Evolutionary conservation across 2,113 vertebrate species (phyloP), one percentile per base, ranked within the genome.

Genomic region (Oenanthe oenanthe): DNA sequence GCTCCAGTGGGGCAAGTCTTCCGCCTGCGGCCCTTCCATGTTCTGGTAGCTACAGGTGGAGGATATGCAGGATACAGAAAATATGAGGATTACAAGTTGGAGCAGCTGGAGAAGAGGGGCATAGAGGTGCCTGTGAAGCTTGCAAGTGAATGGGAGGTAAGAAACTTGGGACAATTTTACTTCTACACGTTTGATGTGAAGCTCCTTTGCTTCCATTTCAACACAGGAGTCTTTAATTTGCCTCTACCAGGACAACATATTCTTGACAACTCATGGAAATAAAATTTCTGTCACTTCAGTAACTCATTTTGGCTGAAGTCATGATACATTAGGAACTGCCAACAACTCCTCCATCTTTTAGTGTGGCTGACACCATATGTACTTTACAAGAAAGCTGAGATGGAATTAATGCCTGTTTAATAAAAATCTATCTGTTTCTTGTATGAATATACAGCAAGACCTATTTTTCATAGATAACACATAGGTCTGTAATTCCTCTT

Each of bases 31-130:
- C 98, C 98, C 13, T 86, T 99, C 76, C 97, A 98, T 12, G 28
- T 99, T 58, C 90, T 99, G n/a, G 79, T 99, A 62, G 97, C 95
- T 25, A 97, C 98, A 4, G 98, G 98, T 7, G 97, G 98, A 2
- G 98, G 98, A 43, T 99, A 98, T 78, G 92, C 96, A 19, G 98
- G 98, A 24, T 99, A 98, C 95, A 98, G 95, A 81, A 98, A 98
- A 83, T 99, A 99, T 10, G 98, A 98, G 38, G 97, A 95, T 43
- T 98, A 99, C 93, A 98, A 96, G 91, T 89, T 98, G 60, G 95
- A 91, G 20, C 82, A 98, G 92, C 94, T 98, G 70, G 97, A 98
- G 95, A 98, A 97, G 80, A 93, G 92, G 70, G 98, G 98, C 13
- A 17, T 98, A 87, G 98, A 98, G 56, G 90, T 97, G 38, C 98